Evolutionary conservation across 2,888 invertebrate genomes (phyloP).

Genomic region (Malachius bipustulatus): DNA sequence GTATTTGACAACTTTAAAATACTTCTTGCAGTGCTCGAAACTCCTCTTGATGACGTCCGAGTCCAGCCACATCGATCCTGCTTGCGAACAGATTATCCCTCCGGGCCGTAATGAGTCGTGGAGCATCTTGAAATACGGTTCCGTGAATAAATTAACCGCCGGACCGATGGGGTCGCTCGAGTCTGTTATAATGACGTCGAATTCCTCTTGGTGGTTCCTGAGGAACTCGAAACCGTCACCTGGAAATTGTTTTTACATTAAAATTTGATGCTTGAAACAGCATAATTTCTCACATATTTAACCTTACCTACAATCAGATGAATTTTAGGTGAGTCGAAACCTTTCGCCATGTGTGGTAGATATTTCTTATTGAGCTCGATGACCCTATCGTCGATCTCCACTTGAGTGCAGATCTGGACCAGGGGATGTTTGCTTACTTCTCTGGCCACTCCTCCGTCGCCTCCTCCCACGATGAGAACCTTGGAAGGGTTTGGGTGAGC

Average conservation of each 20-base stretch:
- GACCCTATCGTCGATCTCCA: conserved; percentile 91
- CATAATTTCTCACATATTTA: neutral
- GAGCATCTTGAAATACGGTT: conserved; percentile 47
- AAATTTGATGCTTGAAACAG: no score
- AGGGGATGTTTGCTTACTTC: conserved; percentile 88
- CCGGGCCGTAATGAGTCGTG: conserved; percentile 68
- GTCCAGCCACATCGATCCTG: conserved; percentile 68
- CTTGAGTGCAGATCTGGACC: conserved; percentile 74
- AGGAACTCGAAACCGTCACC: conserved; percentile 95
- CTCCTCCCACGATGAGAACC: conserved; percentile 93
- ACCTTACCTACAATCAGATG: conserved; percentile 38
- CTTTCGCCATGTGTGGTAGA: conserved; percentile 82
- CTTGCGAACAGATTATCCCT: conserved; percentile 91
- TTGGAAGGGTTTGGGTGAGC: conserved; percentile 82
- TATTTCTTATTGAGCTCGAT: conserved; percentile 80
- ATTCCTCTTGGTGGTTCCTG: conserved; percentile 69
- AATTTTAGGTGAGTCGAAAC: conserved; percentile 74
- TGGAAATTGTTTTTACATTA: conserved; percentile 46
- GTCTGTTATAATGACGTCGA: conserved; percentile 97
- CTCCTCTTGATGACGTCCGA: conserved; percentile 66
- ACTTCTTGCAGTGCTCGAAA: conserved; percentile 57
- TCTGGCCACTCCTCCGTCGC: conserved; percentile 94
- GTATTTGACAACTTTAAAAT: conserved; percentile 64
- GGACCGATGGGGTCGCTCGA: conserved; percentile 94
- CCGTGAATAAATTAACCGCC: conserved; percentile 47